Conservation (phyloP, 2,797 vertebrate genomes). For the Gorsachius magnificus region DNA sequence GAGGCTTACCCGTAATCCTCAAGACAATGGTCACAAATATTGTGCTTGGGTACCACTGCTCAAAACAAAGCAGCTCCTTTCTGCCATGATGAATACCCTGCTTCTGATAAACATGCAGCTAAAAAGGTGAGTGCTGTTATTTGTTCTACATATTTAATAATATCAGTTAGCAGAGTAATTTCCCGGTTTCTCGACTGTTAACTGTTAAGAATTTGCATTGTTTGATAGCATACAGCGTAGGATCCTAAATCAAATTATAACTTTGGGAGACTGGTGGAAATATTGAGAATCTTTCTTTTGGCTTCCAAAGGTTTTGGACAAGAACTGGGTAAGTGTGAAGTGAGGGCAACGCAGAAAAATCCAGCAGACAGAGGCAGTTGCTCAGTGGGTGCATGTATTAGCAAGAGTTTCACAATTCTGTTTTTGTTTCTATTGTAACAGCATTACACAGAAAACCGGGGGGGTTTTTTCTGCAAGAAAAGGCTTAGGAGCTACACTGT, state of each 20-base stretch:
- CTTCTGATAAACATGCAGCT: not conserved
- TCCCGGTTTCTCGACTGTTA: not conserved
- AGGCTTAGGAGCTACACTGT: not conserved
- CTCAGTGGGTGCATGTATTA: not conserved
- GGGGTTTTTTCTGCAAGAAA: not conserved
- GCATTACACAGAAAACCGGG: not conserved
- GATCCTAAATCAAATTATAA: not conserved
- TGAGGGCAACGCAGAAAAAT: not conserved
- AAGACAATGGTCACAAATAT: not conserved
- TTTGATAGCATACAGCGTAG: not conserved
- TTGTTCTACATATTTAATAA: not conserved
- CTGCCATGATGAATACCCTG: not conserved
- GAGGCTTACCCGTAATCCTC: not conserved
- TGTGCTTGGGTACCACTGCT: not conserved
- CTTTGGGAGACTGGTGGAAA: not conserved
- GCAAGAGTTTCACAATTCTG: not conserved
- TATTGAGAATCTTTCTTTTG: not conserved
- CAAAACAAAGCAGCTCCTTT: not conserved
- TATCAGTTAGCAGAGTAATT: accelerated
- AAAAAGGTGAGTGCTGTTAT: not conserved
- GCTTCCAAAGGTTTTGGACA: not conserved
- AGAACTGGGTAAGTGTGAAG: not conserved
- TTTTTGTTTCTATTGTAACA: not conserved
- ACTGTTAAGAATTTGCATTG: not conserved
- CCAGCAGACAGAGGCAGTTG: not conserved